A percentile compares a stretch with the other conserved stretches of the same genome.
Evolutionary conservation across 1,140 invertebrate species (phyloP).

Genomic region (Rhopalosiphum padi): DNA sequence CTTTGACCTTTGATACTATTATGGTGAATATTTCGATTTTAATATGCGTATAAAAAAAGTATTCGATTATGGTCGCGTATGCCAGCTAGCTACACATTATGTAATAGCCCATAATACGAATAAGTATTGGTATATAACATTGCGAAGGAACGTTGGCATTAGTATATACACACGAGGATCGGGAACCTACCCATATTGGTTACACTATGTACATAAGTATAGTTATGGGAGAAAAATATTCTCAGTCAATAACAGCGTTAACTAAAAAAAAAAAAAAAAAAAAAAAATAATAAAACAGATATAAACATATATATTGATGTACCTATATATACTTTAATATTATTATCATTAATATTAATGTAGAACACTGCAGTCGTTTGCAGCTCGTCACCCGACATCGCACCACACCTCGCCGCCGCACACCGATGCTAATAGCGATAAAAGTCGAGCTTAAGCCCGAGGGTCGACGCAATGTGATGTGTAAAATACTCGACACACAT

Average conservation of each 20-base stretch:
- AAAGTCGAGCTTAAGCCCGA: slow-evolving; percentile 53
- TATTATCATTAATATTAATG: not conserved
- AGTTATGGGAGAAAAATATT: not conserved
- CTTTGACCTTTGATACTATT: too few species aligned
- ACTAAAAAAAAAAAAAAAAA: slow-evolving; percentile 4
- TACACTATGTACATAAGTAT: too few species aligned
- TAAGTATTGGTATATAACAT: too few species aligned
- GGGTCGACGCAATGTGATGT: slow-evolving; percentile 12
- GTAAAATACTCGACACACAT: slow-evolving; percentile 35
- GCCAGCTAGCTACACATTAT: too few species aligned
- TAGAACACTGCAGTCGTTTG: not conserved
- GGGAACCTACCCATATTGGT: too few species aligned
- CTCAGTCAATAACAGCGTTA: not conserved
- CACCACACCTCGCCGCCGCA: not conserved
- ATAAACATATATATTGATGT: too few species aligned
- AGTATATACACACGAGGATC: too few species aligned
- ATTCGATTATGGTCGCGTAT: too few species aligned
- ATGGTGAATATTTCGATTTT: not conserved
- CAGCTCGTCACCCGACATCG: not conserved
- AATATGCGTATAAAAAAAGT: not conserved
- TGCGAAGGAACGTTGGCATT: too few species aligned
- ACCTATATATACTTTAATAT: not conserved
- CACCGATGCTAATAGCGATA: slow-evolving; percentile 30
- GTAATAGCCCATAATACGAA: too few species aligned
- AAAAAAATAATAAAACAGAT: not conserved